These are phyloP conservation scores for Andrena hattorfiana DNA, from an alignment of 2,888 invertebrate species.

Conservation along the genomic window DNA sequence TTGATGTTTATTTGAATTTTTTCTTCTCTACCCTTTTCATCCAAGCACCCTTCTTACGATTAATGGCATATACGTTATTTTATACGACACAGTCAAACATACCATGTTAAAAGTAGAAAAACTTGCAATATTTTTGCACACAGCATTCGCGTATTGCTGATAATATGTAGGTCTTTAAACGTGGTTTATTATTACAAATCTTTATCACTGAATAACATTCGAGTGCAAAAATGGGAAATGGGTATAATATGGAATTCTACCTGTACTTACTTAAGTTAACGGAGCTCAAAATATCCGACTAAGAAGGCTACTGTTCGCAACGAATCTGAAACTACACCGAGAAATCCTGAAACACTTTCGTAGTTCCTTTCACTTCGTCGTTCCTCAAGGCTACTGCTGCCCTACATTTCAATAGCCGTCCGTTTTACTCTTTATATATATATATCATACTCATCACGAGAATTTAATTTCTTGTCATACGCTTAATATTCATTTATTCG, in stretches of 20 bases:
- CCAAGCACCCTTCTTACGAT: too few species aligned
- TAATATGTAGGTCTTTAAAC: too few species aligned
- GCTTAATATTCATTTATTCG: background rate
- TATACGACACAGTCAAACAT: too few species aligned
- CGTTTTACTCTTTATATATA: background rate
- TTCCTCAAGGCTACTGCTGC: slow-evolving; percentile 11
- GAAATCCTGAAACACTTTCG: background rate
- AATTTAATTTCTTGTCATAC: background rate
- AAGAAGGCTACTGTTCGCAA: background rate
- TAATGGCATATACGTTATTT: too few species aligned
- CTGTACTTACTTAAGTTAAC: background rate
- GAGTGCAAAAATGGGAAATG: too few species aligned
- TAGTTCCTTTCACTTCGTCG: slow-evolving; percentile 35
- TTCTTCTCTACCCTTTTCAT: too few species aligned
- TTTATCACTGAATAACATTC: too few species aligned
- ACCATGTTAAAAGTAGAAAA: too few species aligned
- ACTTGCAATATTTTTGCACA: too few species aligned
- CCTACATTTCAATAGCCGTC: background rate
- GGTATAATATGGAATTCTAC: background rate
- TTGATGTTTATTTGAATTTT: too few species aligned
- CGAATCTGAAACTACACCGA: background rate
- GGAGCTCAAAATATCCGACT: background rate
- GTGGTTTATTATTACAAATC: too few species aligned
- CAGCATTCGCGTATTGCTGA: too few species aligned
- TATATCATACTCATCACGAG: background rate